Evolutionary conservation across 2,888 invertebrate genomes (phyloP), one percentile per base, ranked within the genome.

Genomic region (Piscicola geometra): DNA sequence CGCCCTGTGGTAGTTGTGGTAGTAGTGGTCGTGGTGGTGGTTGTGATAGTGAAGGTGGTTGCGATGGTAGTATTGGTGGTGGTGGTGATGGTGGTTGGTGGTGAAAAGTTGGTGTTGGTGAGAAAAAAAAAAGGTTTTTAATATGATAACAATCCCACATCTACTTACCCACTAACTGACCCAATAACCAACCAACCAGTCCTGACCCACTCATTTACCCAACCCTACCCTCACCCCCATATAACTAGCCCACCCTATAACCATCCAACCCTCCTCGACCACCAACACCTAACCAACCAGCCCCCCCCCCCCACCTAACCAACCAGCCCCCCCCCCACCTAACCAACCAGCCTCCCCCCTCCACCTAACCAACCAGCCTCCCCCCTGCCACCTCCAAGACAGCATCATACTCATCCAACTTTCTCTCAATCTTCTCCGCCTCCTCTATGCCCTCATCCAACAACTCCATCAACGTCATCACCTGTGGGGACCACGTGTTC

Each of bases 361-460:
- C 21, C 60, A 56, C n/a, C 3, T n/a, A 56, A 56, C 60, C 60
- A 47, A 56, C 21, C 60, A 18, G 3, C n/a, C 3, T 18, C 67
- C 30, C 12, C 3, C 33, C 18, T 28, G 12, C 28, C n/a, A 73
- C 73, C 73, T 30, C 73, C 1, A 73, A n/a, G 21, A 64, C 28
- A n/a, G 3, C 90, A 83, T 94, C 93, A 83, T 93, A 93, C 25
- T 88, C 88, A 82, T 92, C 90, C 72, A 94, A 87, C 75, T 91
- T 90, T 25, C 81, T 81, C 76, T 85, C 84, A 41, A 84, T 81
- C 25, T 78, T 79, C 70, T 81, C 81, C 0, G 84, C 84, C 71
- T 83, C 82, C 33, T 82, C 80, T 60, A 93, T 90, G 0, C 93
- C 92, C 76, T 89, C 89, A 83, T 93, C 92, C 76, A 93, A 88